Conservation (phyloP, 1,140 invertebrate genomes). For the Cydia pomonella region DNA sequence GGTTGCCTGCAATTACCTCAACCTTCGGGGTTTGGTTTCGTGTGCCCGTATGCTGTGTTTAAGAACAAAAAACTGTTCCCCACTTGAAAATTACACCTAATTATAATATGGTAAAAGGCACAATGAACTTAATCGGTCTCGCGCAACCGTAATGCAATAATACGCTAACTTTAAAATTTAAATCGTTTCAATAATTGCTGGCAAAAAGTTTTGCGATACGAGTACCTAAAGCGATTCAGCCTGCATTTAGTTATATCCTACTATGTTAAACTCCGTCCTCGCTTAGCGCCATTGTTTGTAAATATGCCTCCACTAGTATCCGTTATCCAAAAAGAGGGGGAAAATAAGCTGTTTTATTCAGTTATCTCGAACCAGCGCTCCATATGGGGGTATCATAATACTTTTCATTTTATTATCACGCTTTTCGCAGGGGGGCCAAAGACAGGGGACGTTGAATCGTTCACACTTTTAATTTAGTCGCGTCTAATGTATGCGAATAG, state of each 20-base stretch:
- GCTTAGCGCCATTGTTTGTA: slow-evolving; percentile 21
- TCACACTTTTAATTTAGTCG: slow-evolving; percentile 79
- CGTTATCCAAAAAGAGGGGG: slow-evolving; percentile 50
- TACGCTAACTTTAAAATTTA: slow-evolving; percentile 6
- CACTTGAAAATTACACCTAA: slow-evolving; percentile 20
- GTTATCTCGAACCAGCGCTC: slow-evolving; percentile 61
- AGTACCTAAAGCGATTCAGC: not conserved
- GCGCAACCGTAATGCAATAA: not conserved
- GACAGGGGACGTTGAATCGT: slow-evolving; percentile 62
- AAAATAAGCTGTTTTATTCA: slow-evolving; percentile 66
- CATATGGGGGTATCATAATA: slow-evolving; percentile 68
- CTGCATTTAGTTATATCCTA: slow-evolving; percentile 40
- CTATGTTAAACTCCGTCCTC: slow-evolving; percentile 37
- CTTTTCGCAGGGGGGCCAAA: slow-evolving; percentile 47
- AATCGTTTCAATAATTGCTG: slow-evolving; percentile 3
- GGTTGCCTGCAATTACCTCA: slow-evolving; percentile 14
- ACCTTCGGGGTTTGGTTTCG: slow-evolving; percentile 11
- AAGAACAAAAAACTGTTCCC: not conserved
- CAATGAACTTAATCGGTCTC: slow-evolving; percentile 24
- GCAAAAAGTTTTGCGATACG: not conserved
- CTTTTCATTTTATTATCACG: slow-evolving; percentile 69
- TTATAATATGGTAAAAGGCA: slow-evolving; percentile 21
- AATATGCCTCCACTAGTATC: slow-evolving; percentile 33
- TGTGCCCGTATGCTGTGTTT: slow-evolving; percentile 10
- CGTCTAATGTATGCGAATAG: slow-evolving; percentile 77